phyloP scores from a whole-genome alignment of 2,113 vertebrate genomes.

The Triplophysa rosa region DNA sequence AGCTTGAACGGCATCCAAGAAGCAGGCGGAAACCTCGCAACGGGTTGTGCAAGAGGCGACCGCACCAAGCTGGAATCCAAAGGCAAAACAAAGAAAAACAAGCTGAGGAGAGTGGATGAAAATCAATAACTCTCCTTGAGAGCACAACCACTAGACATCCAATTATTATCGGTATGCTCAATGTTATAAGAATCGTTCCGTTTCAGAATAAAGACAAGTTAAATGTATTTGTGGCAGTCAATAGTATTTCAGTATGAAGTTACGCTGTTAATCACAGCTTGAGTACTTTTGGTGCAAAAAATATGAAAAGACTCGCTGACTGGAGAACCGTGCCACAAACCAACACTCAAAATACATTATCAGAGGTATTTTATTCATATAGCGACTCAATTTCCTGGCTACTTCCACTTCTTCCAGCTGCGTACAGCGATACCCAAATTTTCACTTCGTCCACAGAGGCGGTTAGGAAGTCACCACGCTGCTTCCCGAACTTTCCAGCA shows the following conservation, averaged over 20 bases:
- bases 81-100: conserved; percentile 44
- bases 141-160: conserved; percentile 67
- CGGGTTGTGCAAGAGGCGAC: conserved; percentile 37
- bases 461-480: conserved; percentile 24
- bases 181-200: conserved; percentile 51
- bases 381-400: background rate
- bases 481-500: background rate
- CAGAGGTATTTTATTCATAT: background rate
- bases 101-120: conserved; percentile 55
- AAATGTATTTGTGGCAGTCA: background rate
- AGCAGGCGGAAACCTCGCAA: conserved; percentile 49
- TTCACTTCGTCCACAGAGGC: conserved; percentile 3
- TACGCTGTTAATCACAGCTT: too few species aligned
- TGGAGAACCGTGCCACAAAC: too few species aligned
- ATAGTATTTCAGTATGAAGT: background rate
- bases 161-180: conserved; percentile 69
- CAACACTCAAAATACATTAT: too few species aligned
- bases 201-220: conserved; percentile 25
- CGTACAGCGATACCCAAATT: background rate
- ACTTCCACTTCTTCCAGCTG: conserved; percentile 16
- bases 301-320: too few species aligned
- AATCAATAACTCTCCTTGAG: conserved; percentile 72
- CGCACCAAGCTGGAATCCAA: conserved; percentile 23
- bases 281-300: too few species aligned
- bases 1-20: conserved; percentile 59